Base-by-base conservation (phyloP, 2,113 vertebrate genomes). In the Bambusicola thoracicus region DNA sequence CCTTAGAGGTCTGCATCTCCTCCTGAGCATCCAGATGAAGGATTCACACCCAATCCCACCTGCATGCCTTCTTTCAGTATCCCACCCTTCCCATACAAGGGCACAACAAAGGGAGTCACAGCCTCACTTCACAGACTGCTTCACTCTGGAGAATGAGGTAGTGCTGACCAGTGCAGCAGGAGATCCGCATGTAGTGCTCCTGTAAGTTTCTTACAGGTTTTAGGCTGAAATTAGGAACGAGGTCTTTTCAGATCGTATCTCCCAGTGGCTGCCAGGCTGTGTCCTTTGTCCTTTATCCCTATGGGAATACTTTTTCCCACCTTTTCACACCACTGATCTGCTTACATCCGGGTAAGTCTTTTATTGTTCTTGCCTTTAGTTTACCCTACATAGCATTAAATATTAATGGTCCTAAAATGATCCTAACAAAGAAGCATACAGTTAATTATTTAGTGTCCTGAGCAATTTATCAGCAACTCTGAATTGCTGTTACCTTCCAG, bases 391-490 rank as follows among this genome's bases (percentile, higher is more conserved):
- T 43, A 65, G 21, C 46, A 74, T 79, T 92, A 86, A 91, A 75
- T 85, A 83, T 41, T 84, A 68, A 88, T 65, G 58, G 58, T 12
- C 15, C 44, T 90, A 86, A 89, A 94, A 63, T 56, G 6, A 59
- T 18, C 27, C 10, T 25, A 41, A 40, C 40, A 8, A 74, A 79
- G 43, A 94, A 90, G 75, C 19, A 11, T 20, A 56, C 5, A 85
- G 86, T 92, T 91, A 95, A 93, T 92, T 93, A 93, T 84, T 93
- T 72, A 91, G 73, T 66, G 51, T 56, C 78, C 79, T n/a, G 56
- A 91, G 58, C 13, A 75, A 83, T 29, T 7, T 9, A 53, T 51
- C 76, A 61, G n/a, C 38, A 77, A 38, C 84, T 78, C 63, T 4
- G 6, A 81, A 88, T 13, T 69, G 65, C 61, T 89, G 13, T 53